Conservation (phyloP, 2,113 vertebrate genomes). For the Semicossyphus pulcher region DNA sequence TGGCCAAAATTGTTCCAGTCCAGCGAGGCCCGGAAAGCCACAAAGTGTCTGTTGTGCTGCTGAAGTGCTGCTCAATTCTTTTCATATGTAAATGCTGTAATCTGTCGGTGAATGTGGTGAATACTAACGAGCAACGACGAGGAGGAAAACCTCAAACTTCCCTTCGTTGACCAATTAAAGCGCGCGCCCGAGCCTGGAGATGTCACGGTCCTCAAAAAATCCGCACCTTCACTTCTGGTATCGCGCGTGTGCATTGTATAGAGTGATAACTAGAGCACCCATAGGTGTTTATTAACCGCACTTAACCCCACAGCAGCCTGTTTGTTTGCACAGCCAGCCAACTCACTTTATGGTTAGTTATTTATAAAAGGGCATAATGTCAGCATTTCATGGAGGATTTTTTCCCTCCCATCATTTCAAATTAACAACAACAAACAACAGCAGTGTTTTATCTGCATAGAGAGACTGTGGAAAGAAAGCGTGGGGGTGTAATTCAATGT, state of each 20-base stretch:
- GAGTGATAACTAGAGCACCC: constrained; percentile 1
- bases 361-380: constrained; percentile 40
- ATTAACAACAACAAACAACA: constrained; percentile 24
- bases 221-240: constrained; percentile 36
- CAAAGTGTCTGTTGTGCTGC: constrained; percentile 87
- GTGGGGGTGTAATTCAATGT: constrained; percentile 8
- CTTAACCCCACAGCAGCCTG: constrained; percentile 34
- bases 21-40: constrained; percentile 79
- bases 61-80: constrained; percentile 83
- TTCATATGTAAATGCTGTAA: constrained; percentile 89
- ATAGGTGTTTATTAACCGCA: constrained; percentile 61
- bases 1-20: constrained; percentile 76
- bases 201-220: constrained; percentile 35
- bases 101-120: constrained; percentile 82
- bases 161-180: constrained; percentile 16
- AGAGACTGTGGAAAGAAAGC: constrained; percentile 1
- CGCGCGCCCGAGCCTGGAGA: constrained; percentile 24
- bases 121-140: constrained; percentile 81
- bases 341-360: constrained; percentile 54
- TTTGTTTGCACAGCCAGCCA: constrained; percentile 48
- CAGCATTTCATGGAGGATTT: neutral
- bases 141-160: constrained; percentile 62
- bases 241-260: constrained; percentile 21
- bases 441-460: constrained; percentile 15
- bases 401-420: constrained; percentile 6